Base-by-base conservation (phyloP, 2,888 invertebrate species). In the Lithosia quadra region DNA sequence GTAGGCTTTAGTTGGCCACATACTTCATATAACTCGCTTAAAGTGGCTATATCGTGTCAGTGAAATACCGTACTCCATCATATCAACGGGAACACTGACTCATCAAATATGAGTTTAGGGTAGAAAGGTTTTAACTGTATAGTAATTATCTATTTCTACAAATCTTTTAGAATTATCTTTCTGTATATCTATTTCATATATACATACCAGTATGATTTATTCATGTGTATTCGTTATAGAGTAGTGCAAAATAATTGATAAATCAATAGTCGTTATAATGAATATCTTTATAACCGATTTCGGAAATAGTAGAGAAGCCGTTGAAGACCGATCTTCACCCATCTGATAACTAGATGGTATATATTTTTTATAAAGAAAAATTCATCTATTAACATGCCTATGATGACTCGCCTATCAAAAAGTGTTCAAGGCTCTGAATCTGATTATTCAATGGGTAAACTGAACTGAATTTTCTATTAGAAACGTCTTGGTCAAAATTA, bases 101-200 rank as follows among this genome's bases (percentile, higher is more conserved):
- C 79, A 80, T 77, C 69, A 67, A 67, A 64, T 78, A 66, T 68
- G 43, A 65, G 59, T 56, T 69, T 63, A 62, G 73, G 67, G 76
- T 62, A 69, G 69, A 59, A 69, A 66, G 62, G 69, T 70, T 80
- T 72, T 74, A 70, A 78, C 72, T 74, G 68, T 59, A 21, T 43
- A 58, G 36, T 56, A n/a, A 28, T 62, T 72, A 65, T n/a, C n/a
- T n/a, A n/a, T 57, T 56, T 67, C 49, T 65, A 63, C 62, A 28
- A 56, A 58, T 43, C 61, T 43, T 69, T 69, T 74, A 66, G 39
- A 72, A 68, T 62, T 72, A 70, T 65, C 67, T 65, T 70, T 73
- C 66, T n/a, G 43, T 62, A 72, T 74, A 79, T 77, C 71, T 70
- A 76, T 77, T 65, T n/a, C n/a, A n/a, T n/a, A n/a, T n/a, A n/a